Percentiles rank a stretch among this genome's conserved stretches.
phyloP scores from a whole-genome alignment of 1,140 invertebrate species.

The Hyphantria cunea region DNA sequence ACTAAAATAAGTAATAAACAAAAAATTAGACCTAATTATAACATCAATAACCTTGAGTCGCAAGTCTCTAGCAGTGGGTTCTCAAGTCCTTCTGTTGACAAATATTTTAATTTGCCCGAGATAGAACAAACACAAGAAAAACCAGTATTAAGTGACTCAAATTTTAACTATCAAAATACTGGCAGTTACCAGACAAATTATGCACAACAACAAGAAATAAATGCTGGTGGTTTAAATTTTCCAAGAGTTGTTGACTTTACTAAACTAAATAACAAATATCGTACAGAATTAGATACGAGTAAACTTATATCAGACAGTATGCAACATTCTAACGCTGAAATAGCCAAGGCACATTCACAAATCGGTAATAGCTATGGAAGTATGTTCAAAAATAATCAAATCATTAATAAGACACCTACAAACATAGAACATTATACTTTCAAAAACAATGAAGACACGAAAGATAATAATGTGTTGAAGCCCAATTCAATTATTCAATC shows the following conservation, averaged over 20 bases:
- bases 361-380: slow-evolving; percentile 30
- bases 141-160: slow-evolving; percentile 35
- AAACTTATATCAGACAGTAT: slow-evolving; percentile 42
- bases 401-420: slow-evolving; percentile 7
- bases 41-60: slow-evolving; percentile 49
- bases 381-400: slow-evolving; percentile 7
- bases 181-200: slow-evolving; percentile 31
- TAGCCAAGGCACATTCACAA: slow-evolving; percentile 27
- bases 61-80: slow-evolving; percentile 29
- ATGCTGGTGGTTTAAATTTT: slow-evolving; percentile 49
- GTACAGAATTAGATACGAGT: slow-evolving; percentile 48
- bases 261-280: slow-evolving; percentile 53
- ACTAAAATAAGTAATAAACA: slow-evolving; percentile 60
- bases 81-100: slow-evolving; percentile 33
- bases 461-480: slow-evolving; percentile 37
- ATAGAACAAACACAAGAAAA: slow-evolving; percentile 34
- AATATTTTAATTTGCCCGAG: slow-evolving; percentile 35
- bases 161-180: slow-evolving; percentile 34
- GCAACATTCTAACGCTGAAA: slow-evolving; percentile 15
- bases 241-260: slow-evolving; percentile 70
- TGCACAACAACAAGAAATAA: slow-evolving; percentile 31
- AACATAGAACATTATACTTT: slow-evolving; percentile 10
- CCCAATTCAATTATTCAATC: slow-evolving; percentile 31
- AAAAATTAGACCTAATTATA: slow-evolving; percentile 45
- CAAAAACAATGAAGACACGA: slow-evolving; percentile 24